Evolutionary conservation across 2,888 invertebrate species (phyloP), one percentile per base, ranked within the genome.

Genomic region (Cenopis cana): DNA sequence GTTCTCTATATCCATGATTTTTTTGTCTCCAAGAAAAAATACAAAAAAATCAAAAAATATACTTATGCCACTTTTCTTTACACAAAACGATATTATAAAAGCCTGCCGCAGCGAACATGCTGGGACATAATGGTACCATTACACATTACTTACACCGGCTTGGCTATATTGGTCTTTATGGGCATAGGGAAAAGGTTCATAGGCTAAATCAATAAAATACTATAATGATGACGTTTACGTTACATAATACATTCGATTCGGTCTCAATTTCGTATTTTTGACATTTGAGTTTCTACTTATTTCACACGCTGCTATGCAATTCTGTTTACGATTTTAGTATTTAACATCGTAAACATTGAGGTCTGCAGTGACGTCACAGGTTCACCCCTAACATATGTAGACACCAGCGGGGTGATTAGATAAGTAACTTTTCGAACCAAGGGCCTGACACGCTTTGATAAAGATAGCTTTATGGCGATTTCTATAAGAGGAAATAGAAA

Each of bases 91-190:
- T 65, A 70, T 70, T 65, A 70, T 70, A 70, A 70, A 69, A 70
- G 69, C 69, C 69, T 70, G 65, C 52, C 64, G 41, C 50, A 50
- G 69, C 68, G 56, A 55, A 69, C 61, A 69, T 41, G 64, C 69
- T 70, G 65, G 17, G 65, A 65, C 69, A 46, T 70, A 65, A 70
- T 65, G 69, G 50, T 69, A 56, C 57, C 29, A 69, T 65, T 70
- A 65, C 59, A 57, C 52, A 57, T 70, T 59, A 70, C 65, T 33
- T 10, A 18, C 38, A 65, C 24, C 20, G 24, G 65, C 46, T 17
- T 29, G 29, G 6, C 38, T 57, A 65, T 41, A 59, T 52, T 59
- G 52, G 11, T 17, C 65, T 33, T 18, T 70, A 59, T 2, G 1
- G 0, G 0, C 17, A 12, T 46, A 9, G 46, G 9, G 33, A 65